Conservation (phyloP, 2,113 vertebrate species). For the Pelmatolapia mariae region DNA sequence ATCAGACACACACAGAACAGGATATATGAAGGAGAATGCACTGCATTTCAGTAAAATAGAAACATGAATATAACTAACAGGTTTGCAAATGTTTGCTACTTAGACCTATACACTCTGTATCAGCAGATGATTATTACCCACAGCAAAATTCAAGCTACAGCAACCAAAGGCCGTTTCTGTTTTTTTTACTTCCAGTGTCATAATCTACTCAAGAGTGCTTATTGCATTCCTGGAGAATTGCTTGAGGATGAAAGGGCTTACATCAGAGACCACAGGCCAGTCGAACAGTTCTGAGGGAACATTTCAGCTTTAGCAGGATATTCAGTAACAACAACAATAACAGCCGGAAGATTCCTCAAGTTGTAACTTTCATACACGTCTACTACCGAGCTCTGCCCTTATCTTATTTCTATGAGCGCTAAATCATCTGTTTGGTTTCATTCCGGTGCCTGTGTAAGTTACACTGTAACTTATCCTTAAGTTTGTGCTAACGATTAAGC, state of each 20-base stretch:
- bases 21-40: not conserved
- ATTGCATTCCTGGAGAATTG: slow-evolving; percentile 31
- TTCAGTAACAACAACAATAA: not conserved
- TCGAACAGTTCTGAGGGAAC: not conserved
- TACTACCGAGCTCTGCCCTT: not conserved
- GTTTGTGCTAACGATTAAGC: not conserved
- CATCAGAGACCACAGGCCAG: not conserved
- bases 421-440: not conserved
- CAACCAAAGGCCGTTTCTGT: not conserved
- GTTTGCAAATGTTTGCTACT: not conserved
- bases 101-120: not conserved
- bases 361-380: not conserved
- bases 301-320: not conserved
- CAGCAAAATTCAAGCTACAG: not conserved
- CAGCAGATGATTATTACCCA: not conserved
- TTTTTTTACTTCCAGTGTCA: not conserved
- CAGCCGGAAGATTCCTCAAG: not conserved
- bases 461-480: not conserved
- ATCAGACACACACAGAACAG: not conserved
- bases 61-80: not conserved
- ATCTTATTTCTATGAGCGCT: not conserved
- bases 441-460: not conserved
- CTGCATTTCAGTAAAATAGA: not conserved
- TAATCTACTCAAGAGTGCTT: slow-evolving; percentile 49
- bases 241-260: not conserved